phyloP scores from a whole-genome alignment of 2,888 invertebrate genomes.

The Polylopha cassiicola region DNA sequence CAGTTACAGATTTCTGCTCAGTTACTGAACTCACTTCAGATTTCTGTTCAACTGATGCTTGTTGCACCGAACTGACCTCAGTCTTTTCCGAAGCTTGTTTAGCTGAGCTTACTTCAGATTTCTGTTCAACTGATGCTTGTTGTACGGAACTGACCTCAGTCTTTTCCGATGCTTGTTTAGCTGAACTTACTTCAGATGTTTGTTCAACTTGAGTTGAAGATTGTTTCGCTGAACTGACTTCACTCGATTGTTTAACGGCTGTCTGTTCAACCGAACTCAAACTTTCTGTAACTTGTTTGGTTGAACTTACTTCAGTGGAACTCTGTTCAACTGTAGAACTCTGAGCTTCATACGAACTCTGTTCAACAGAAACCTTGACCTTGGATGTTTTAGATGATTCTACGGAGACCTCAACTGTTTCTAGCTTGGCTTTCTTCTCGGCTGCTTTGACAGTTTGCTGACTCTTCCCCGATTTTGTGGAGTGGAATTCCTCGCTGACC shows the following conservation, averaged over 20 bases:
- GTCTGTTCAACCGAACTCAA: conserved; percentile 11
- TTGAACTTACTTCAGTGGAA: conserved; percentile 19
- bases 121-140: conserved; percentile 21
- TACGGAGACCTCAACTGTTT: conserved; percentile 24
- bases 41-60: conserved; percentile 22
- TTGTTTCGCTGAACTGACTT: too few relatives aligned
- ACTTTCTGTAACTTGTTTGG: conserved; percentile 8
- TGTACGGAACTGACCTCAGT: conserved; percentile 22
- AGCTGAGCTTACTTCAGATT: conserved; percentile 24
- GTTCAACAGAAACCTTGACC: conserved; percentile 23
- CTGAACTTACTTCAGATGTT: conserved; percentile 25
- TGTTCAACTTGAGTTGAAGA: too few relatives aligned
- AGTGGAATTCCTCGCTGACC: conserved; percentile 40
- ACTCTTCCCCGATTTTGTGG: conserved; percentile 40
- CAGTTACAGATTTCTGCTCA: conserved; percentile 9
- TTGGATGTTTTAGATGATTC: conserved; percentile 21
- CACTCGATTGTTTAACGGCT: too few relatives aligned
- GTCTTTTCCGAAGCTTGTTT: conserved; percentile 25
- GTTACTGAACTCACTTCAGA: too few relatives aligned
- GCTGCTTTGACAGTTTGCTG: conserved; percentile 32
- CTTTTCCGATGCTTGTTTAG: conserved; percentile 26
- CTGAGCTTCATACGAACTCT: conserved; percentile 22
- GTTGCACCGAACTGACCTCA: conserved; percentile 22
- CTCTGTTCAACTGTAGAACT: conserved; percentile 26
- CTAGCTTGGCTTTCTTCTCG: conserved; percentile 22